Evolutionary conservation across 2,888 invertebrate genomes (phyloP).

Genomic region (Leptinotarsa juncta): DNA sequence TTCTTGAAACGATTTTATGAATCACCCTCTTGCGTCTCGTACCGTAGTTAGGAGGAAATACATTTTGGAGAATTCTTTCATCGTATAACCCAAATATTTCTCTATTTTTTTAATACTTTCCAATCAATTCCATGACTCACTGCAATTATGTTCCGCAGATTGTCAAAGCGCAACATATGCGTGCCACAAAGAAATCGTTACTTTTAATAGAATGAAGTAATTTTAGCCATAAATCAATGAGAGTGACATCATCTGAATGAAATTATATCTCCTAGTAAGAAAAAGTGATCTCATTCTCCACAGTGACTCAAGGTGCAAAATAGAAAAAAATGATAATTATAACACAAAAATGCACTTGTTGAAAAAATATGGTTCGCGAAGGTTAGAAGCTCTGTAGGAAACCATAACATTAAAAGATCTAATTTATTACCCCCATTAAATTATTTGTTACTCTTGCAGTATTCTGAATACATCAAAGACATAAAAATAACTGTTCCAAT

Average conservation of each 20-base stretch:
- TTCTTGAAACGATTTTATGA: too few species aligned
- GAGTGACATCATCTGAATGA: slow-evolving; percentile 22
- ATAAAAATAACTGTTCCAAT: slow-evolving; percentile 42
- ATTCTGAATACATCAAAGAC: slow-evolving; percentile 38
- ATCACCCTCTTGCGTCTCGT: too few species aligned
- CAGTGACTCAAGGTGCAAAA: slow-evolving; percentile 19
- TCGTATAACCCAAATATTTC: too few species aligned
- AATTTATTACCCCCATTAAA: slow-evolving; percentile 42
- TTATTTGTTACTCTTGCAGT: slow-evolving; percentile 39
- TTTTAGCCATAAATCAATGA: slow-evolving; percentile 18
- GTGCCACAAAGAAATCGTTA: slow-evolving; percentile 5
- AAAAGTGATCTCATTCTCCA: slow-evolving; percentile 29
- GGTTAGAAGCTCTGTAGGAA: slow-evolving; percentile 39
- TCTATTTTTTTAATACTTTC: too few species aligned
- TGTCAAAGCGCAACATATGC: background rate
- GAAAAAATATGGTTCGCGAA: slow-evolving; percentile 30
- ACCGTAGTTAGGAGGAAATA: too few species aligned
- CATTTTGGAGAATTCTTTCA: too few species aligned
- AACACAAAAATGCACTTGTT: slow-evolving; percentile 18
- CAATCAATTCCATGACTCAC: background rate
- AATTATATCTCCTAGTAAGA: slow-evolving; percentile 21
- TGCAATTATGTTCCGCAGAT: background rate
- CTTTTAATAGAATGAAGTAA: slow-evolving; percentile 11
- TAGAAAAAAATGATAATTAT: slow-evolving; percentile 20
- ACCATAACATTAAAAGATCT: slow-evolving; percentile 40